Evolutionary conservation across 1,140 invertebrate genomes (phyloP).

Genomic region (Trinorchestia longiramus): DNA sequence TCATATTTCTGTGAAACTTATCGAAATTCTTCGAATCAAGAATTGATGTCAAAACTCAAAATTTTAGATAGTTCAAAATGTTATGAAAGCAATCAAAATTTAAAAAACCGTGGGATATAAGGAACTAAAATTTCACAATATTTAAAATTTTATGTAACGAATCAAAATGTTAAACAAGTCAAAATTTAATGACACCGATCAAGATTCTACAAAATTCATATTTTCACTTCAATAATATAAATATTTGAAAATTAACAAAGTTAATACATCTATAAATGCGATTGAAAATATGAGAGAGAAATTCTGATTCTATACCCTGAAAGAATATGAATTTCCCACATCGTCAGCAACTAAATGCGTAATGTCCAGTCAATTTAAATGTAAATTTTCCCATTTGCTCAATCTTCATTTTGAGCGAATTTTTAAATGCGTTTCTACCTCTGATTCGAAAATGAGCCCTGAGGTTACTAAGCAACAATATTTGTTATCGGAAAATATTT

Average conservation of each 20-base stretch:
- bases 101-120: no score
- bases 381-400: not conserved
- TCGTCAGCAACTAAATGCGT: not conserved
- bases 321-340: not conserved
- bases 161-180: not conserved
- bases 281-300: not conserved
- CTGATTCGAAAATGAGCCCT: not conserved
- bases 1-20: no score
- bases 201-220: not conserved
- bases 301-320: not conserved
- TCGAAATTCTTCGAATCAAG: no score
- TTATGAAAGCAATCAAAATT: no score
- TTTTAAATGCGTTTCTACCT: not conserved
- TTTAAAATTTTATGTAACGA: no score
- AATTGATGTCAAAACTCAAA: not conserved
- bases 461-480: not conserved
- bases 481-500: not conserved
- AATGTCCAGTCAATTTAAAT: not conserved
- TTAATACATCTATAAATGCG: no score
- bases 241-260: no score
- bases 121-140: not conserved
- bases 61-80: not conserved
- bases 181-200: not conserved
- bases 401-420: not conserved
- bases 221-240: no score